phyloP scores from a whole-genome alignment of 2,113 vertebrate genomes.

The Gasterosteus nipponicus region DNA sequence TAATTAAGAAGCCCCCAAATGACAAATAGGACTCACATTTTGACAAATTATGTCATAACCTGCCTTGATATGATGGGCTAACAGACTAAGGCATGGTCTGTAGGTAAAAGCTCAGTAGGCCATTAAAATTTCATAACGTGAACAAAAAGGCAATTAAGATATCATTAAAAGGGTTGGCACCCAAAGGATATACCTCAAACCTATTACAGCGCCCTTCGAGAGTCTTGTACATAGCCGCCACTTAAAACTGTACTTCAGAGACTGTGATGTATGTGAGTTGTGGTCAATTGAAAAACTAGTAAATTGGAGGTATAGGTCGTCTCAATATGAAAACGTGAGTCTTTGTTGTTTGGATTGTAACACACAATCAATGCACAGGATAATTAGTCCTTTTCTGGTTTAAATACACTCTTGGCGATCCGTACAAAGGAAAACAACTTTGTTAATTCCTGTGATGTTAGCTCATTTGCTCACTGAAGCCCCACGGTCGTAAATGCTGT shows the following conservation, averaged over 20 bases:
- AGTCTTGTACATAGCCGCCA: constrained; percentile 9
- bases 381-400: constrained; percentile 21
- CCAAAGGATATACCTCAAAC: constrained; percentile 62
- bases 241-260: constrained; percentile 48
- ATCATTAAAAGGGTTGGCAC: constrained; percentile 71
- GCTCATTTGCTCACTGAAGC: constrained; percentile 20
- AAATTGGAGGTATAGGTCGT: constrained; percentile 24
- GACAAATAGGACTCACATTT: constrained; percentile 72
- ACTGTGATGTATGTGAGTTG: constrained; percentile 34
- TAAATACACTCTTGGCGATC: constrained; percentile 39
- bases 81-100: constrained; percentile 54
- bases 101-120: constrained; percentile 63
- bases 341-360: constrained; percentile 49
- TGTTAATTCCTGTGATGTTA: constrained; percentile 40
- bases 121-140: constrained; percentile 77
- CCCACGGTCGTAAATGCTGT: constrained; percentile 22
- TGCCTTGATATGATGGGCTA: constrained; percentile 57
- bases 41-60: constrained; percentile 73
- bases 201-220: constrained; percentile 48
- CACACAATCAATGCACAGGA: constrained; percentile 14
- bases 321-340: constrained; percentile 43
- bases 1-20: constrained; percentile 69
- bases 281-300: constrained; percentile 38
- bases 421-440: constrained; percentile 3
- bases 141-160: constrained; percentile 78